These are phyloP conservation scores for Caranx melampygus DNA, from an alignment of 2,113 vertebrate species.

Conservation along the genomic window DNA sequence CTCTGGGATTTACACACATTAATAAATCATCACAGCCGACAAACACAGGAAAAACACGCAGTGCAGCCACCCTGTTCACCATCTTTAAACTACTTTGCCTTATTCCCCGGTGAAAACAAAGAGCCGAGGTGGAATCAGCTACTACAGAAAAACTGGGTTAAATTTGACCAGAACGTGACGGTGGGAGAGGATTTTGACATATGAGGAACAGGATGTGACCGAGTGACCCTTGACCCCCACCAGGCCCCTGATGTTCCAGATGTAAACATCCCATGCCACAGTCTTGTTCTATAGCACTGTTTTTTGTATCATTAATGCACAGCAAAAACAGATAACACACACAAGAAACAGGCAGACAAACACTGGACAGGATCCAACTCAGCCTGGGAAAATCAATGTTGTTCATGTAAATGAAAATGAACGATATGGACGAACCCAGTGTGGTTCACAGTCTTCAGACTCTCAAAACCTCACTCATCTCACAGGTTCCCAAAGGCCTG, in stretches of 20 bases:
- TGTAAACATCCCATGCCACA: conserved; percentile 45
- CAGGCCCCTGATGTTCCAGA: conserved; percentile 7
- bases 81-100: neutral
- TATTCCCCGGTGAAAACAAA: no score
- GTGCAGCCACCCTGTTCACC: neutral
- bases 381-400: conserved; percentile 19
- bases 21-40: neutral
- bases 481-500: neutral
- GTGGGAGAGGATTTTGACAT: conserved; percentile 16
- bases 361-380: neutral
- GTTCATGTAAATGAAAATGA: neutral
- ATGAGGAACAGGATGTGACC: conserved; percentile 45
- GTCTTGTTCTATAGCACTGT: neutral
- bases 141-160: neutral
- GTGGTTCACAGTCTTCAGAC: neutral
- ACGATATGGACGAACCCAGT: neutral
- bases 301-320: neutral
- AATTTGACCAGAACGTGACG: neutral
- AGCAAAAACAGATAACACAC: neutral
- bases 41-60: neutral
- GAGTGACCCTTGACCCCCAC: conserved; percentile 17
- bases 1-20: conserved; percentile 14
- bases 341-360: neutral
- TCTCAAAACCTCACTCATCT: neutral
- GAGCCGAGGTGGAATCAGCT: neutral